Evolutionary conservation across 1,140 invertebrate species (phyloP).

Genomic region (Drosophila persimilis): DNA sequence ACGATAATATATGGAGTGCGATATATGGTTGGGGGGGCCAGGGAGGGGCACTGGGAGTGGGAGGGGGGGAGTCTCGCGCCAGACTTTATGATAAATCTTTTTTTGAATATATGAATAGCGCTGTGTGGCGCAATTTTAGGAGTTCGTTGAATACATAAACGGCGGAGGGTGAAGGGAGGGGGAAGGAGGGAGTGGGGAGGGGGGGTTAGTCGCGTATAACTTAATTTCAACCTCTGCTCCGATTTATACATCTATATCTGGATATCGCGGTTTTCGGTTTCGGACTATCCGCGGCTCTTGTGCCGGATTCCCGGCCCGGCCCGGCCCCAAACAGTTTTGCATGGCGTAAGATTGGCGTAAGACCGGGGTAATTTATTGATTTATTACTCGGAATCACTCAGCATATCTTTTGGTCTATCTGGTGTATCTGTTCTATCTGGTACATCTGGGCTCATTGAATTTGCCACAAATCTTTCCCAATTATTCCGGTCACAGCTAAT

Average conservation of each 20-base stretch:
- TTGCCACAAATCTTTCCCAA: no score
- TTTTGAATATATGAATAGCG: conserved; percentile 81
- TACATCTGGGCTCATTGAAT: conserved; percentile 8
- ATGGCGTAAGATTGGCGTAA: conserved; percentile 37
- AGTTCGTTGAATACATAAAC: conserved; percentile 70
- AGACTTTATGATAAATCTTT: conserved; percentile 71
- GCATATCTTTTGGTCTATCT: conserved; percentile 68
- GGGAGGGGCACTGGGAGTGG: background rate
- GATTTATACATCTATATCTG: conserved; percentile 21
- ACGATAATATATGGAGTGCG: conserved; percentile 8
- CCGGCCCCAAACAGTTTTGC: conserved; percentile 40
- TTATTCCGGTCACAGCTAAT: no score
- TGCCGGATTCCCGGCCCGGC: background rate
- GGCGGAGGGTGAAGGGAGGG: no score
- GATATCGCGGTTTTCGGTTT: conserved; percentile 32
- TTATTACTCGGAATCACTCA: conserved; percentile 79
- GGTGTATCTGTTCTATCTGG: background rate
- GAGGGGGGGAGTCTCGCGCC: conserved; percentile 12
- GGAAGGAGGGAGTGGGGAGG: conserved; percentile 29
- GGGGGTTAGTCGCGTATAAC: conserved; percentile 74
- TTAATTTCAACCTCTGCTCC: conserved; percentile 53
- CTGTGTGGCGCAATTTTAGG: conserved; percentile 64
- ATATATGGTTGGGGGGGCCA: no score
- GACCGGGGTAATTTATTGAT: conserved; percentile 72
- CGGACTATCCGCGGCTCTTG: conserved; percentile 15